These are phyloP conservation scores for Sthenelais limicola DNA, from an alignment of 2,888 invertebrate genomes.

Conservation along the genomic window DNA sequence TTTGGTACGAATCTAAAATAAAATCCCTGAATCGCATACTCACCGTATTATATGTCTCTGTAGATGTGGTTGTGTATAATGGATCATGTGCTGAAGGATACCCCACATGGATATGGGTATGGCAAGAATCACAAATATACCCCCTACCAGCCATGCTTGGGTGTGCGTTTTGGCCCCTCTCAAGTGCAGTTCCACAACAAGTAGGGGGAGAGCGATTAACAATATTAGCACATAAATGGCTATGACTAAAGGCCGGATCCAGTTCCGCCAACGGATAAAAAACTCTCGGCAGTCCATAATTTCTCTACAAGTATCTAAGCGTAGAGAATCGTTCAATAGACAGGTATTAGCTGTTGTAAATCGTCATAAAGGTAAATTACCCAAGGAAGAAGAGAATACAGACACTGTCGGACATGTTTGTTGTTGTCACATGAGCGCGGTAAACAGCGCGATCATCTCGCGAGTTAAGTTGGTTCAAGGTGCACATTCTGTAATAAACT, in stretches of 20 bases:
- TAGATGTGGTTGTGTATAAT: slow-evolving; percentile 91
- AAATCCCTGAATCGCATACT: too few relatives aligned
- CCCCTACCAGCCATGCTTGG: slow-evolving; percentile 86
- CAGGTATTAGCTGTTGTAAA: too few relatives aligned
- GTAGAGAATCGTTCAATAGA: too few relatives aligned
- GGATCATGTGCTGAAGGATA: slow-evolving; percentile 93
- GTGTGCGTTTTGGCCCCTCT: slow-evolving; percentile 80
- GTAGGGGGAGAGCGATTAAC: slow-evolving; percentile 86
- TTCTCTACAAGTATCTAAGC: too few relatives aligned
- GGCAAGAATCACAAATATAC: slow-evolving; percentile 91
- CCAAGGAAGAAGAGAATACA: too few relatives aligned
- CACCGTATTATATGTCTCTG: slow-evolving; percentile 95
- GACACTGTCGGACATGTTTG: slow-evolving; percentile 2
- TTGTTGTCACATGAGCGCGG: slow-evolving; percentile 9
- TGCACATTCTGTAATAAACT: too few relatives aligned
- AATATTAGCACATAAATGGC: slow-evolving; percentile 85
- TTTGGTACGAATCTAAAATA: too few relatives aligned
- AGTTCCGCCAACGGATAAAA: slow-evolving; percentile 81
- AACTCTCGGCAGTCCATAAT: slow-evolving; percentile 38
- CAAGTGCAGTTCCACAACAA: slow-evolving; percentile 85
- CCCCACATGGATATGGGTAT: slow-evolving; percentile 95
- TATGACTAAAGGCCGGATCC: slow-evolving; percentile 90
- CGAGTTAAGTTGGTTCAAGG: too few relatives aligned
- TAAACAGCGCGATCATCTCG: too few relatives aligned
- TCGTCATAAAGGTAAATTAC: too few relatives aligned